Evolutionary conservation across 2,113 vertebrate genomes (phyloP).

Genomic region (Suricata suricatta): DNA sequence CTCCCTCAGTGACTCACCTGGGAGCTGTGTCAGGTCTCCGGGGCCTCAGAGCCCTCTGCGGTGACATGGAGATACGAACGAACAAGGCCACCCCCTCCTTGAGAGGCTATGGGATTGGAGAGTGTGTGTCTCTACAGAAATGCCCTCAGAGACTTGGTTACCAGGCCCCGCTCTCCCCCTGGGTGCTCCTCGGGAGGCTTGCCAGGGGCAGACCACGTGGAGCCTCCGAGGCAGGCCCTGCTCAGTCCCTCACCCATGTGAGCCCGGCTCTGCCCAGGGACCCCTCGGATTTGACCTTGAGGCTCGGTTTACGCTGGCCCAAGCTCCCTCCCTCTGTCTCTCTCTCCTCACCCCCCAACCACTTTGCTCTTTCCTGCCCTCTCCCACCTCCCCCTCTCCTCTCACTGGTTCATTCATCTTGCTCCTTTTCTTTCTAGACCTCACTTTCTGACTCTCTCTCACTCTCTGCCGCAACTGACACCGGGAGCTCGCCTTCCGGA

Average conservation of each 20-base stretch:
- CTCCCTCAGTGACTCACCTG: constrained; percentile 48
- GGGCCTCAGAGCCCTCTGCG: constrained; percentile 24
- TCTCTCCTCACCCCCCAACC: too few species aligned
- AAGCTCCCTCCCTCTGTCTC: not conserved
- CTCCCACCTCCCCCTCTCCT: too few species aligned
- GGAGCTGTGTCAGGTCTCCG: not conserved
- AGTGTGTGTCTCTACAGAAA: not conserved
- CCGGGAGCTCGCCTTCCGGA: too few species aligned
- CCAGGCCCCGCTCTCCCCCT: not conserved
- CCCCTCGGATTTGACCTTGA: not conserved
- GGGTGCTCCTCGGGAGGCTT: not conserved
- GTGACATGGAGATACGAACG: not conserved
- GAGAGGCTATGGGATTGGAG: not conserved
- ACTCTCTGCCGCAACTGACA: not conserved
- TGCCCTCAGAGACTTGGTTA: not conserved
- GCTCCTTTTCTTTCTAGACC: not conserved
- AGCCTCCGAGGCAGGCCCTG: not conserved
- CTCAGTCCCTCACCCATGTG: not conserved
- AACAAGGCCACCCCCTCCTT: not conserved
- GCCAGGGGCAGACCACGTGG: not conserved
- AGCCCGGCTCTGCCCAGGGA: not conserved
- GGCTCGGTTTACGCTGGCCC: not conserved
- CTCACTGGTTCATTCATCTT: not conserved
- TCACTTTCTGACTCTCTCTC: not conserved
- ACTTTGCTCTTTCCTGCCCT: not conserved